Percentiles rank a stretch among this genome's conserved stretches.
Conservation (phyloP, 1,140 invertebrate genomes). For the Goniozus legneri region DNA sequence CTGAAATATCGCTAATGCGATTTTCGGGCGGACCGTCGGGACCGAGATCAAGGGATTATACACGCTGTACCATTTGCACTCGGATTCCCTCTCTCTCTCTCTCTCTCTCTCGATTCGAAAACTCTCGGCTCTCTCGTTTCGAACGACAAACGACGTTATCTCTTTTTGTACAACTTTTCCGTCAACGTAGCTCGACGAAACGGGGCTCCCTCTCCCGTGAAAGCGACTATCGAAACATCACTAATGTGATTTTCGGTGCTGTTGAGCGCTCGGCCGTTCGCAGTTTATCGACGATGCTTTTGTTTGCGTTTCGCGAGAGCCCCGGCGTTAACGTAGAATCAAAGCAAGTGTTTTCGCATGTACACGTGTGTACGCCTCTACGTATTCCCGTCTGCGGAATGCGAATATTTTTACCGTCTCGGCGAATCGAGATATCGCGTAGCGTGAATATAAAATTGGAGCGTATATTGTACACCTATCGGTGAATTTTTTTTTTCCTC, state of each 20-base stretch:
- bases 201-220: too few relatives aligned
- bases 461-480: too few relatives aligned
- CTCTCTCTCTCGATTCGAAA: not conserved
- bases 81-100: not conserved
- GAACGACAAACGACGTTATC: not conserved
- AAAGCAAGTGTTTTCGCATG: not conserved
- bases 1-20: slow-evolving; percentile 20
- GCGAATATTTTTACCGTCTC: too few relatives aligned
- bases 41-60: not conserved
- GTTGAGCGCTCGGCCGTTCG: not conserved
- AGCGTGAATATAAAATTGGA: too few relatives aligned
- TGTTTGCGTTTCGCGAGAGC: not conserved
- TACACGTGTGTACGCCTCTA: too few relatives aligned
- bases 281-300: not conserved
- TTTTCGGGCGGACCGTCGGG: slow-evolving; percentile 9
- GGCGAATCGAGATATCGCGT: too few relatives aligned
- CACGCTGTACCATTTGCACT: too few relatives aligned
- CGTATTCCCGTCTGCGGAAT: too few relatives aligned
- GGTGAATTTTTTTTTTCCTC: too few relatives aligned
- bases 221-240: slow-evolving; percentile 35
- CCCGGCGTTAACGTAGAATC: not conserved
- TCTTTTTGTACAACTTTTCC: not conserved
- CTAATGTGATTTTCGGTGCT: slow-evolving; percentile 28
- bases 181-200: too few relatives aligned
- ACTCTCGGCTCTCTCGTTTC: too few relatives aligned